Evolutionary conservation across 2,797 vertebrate genomes (phyloP).

Genomic region (Lateolabrax maculatus): DNA sequence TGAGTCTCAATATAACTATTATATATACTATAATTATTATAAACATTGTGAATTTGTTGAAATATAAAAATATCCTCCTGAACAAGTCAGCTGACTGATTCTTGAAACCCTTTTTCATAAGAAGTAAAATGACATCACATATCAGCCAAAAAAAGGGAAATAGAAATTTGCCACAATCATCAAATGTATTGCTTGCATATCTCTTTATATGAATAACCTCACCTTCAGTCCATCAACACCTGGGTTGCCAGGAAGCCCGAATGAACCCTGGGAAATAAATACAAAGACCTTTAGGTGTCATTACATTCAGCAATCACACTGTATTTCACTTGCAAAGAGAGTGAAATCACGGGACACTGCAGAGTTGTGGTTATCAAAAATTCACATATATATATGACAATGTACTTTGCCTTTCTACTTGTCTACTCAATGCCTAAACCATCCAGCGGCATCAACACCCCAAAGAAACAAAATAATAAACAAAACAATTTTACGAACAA

Average conservation of each 20-base stretch:
- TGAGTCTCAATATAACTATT: neutral
- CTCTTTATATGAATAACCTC: conserved; percentile 67
- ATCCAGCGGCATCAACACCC: neutral
- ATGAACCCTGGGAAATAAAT: conserved; percentile 87
- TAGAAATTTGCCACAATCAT: neutral
- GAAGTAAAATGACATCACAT: neutral
- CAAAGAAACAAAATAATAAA: neutral
- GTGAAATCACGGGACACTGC: neutral
- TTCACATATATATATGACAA: neutral
- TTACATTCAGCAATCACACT: neutral
- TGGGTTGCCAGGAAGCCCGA: conserved; percentile 89
- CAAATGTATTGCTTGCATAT: conserved; percentile 1
- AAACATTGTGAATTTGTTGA: neutral
- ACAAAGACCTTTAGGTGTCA: conserved; percentile 47
- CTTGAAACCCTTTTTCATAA: neutral
- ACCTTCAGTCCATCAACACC: conserved; percentile 95
- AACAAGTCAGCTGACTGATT: neutral
- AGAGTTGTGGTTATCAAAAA: neutral
- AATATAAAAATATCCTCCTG: neutral
- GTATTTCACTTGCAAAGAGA: neutral
- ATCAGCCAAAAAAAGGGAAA: neutral
- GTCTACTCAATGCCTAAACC: neutral
- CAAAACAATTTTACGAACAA: conserved; percentile 2
- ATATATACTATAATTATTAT: neutral
- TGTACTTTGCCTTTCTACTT: neutral